Conservation (phyloP, 2,113 vertebrate genomes). For the Paradisaea rubra region DNA sequence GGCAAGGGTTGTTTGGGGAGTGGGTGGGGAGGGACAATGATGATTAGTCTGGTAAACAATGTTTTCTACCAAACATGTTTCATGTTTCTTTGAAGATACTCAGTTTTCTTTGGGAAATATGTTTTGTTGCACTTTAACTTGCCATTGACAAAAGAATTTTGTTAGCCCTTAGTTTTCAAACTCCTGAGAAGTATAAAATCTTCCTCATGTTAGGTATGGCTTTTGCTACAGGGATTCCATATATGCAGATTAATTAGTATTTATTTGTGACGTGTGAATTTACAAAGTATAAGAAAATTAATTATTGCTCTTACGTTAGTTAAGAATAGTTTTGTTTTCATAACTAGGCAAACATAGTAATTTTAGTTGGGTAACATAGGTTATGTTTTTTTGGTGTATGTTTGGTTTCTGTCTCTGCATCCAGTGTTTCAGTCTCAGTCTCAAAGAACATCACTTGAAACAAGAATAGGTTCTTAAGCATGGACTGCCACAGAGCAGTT, state of each 20-base stretch:
- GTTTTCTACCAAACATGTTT: neutral
- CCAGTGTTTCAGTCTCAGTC: neutral
- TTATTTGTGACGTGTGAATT: neutral
- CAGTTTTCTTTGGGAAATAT: neutral
- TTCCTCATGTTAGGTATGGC: neutral
- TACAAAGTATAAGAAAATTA: neutral
- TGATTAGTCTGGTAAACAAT: neutral
- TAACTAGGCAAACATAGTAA: neutral
- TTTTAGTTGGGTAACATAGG: neutral
- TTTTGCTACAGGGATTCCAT: neutral
- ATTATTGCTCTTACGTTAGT: neutral
- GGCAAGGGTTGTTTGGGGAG: neutral
- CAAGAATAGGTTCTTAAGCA: neutral
- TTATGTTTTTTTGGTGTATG: neutral
- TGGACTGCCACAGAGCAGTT: neutral
- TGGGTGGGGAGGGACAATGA: neutral
- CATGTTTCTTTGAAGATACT: neutral
- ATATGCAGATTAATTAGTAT: neutral
- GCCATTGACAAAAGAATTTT: neutral
- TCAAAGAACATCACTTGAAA: neutral
- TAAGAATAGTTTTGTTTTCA: neutral
- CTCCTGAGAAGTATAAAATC: neutral
- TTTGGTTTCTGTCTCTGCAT: neutral
- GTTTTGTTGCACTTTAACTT: neutral
- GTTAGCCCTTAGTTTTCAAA: neutral